These are phyloP conservation scores for Parnassius apollo DNA, from an alignment of 2,888 invertebrate genomes.

Conservation along the genomic window DNA sequence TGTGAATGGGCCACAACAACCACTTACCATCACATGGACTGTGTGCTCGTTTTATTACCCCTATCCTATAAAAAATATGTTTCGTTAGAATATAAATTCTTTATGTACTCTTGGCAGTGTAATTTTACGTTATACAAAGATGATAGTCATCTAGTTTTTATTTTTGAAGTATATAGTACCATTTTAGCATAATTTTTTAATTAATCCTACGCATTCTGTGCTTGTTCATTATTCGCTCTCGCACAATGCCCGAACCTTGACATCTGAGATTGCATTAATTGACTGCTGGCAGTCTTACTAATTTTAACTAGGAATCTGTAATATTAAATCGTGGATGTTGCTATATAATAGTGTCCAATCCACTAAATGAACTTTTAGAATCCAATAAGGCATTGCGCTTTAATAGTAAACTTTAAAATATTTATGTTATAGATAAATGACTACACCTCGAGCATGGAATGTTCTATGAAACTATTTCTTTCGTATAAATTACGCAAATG, in stretches of 20 bases:
- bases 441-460: slow-evolving; percentile 1
- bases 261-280: slow-evolving; percentile 37
- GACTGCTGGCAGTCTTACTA: slow-evolving; percentile 60
- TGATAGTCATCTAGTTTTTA: not conserved
- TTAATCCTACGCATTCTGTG: slow-evolving; percentile 32
- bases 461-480: slow-evolving; percentile 8
- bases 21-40: too few species aligned
- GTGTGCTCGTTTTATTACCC: not conserved
- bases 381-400: slow-evolving; percentile 25
- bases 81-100: not conserved
- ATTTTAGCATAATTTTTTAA: not conserved
- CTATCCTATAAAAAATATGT: not conserved
- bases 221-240: slow-evolving; percentile 42
- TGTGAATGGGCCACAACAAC: too few species aligned
- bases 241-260: slow-evolving; percentile 46
- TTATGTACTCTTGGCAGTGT: not conserved
- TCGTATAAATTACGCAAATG: not conserved
- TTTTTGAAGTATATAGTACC: not conserved
- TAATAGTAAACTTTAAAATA: slow-evolving; percentile 19
- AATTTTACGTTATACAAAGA: not conserved
- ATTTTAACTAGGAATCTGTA: slow-evolving; percentile 26
- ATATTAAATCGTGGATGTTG: slow-evolving; percentile 1
- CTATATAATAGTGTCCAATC: slow-evolving; percentile 10
- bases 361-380: slow-evolving; percentile 24
- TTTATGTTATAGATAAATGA: slow-evolving; percentile 15